Conservation (phyloP, 2,888 invertebrate species). For the Branchipolynoe longqiensis region DNA sequence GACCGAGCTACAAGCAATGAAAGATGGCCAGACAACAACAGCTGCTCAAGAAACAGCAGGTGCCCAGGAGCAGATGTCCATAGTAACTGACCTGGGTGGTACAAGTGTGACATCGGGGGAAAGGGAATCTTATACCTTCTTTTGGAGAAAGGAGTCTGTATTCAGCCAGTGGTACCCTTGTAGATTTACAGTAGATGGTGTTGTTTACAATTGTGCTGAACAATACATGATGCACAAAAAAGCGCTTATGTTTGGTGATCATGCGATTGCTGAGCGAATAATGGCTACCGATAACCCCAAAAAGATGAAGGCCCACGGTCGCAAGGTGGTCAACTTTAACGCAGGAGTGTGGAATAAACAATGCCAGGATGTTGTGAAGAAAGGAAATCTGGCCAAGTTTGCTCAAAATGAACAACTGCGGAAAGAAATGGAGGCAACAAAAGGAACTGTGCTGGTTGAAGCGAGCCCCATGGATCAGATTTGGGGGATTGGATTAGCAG, state of each 20-base stretch:
- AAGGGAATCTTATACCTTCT: constrained; percentile 66
- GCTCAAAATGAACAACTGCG: constrained; percentile 77
- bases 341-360: constrained; percentile 72
- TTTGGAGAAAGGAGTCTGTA: constrained; percentile 63
- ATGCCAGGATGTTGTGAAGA: constrained; percentile 73
- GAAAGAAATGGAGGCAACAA: constrained; percentile 72
- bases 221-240: constrained; percentile 70
- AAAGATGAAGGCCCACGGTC: constrained; percentile 77
- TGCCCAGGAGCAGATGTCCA: no score
- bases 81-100: no score
- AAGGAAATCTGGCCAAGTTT: constrained; percentile 79
- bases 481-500: constrained; percentile 81
- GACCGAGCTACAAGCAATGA: no score
- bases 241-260: constrained; percentile 70
- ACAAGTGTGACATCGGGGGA: no score
- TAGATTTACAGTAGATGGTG: constrained; percentile 63
- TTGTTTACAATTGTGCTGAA: constrained; percentile 67
- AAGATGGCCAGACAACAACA: no score
- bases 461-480: constrained; percentile 79
- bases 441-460: constrained; percentile 80
- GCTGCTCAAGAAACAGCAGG: no score
- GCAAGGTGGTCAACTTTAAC: constrained; percentile 77
- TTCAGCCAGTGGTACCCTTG: constrained; percentile 67
- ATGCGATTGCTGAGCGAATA: constrained; percentile 73
- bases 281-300: constrained; percentile 72